A percentile compares a stretch with the other conserved stretches of the same genome.
Evolutionary conservation across 2,888 invertebrate species (phyloP).

Genomic region (Drosophila neutralis): DNA sequence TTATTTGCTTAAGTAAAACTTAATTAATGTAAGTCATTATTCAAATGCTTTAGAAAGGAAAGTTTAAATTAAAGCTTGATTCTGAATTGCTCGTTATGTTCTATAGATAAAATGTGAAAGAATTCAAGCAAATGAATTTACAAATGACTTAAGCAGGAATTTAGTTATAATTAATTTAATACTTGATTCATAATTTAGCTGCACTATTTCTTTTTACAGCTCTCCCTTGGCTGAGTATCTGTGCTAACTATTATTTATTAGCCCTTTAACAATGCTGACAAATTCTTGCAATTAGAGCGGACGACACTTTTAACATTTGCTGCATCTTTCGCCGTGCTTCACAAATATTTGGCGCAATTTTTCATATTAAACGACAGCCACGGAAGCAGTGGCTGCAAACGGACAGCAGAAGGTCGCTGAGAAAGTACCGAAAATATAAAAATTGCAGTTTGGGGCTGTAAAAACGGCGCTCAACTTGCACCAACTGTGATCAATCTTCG

Average conservation of each 20-base stretch:
- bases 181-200: not conserved
- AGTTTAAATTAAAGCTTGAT: not conserved
- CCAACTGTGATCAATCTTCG: slow-evolving; percentile 79
- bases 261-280: slow-evolving; percentile 65
- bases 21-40: not conserved
- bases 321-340: slow-evolving; percentile 39
- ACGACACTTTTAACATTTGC: slow-evolving; percentile 42
- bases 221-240: slow-evolving; percentile 4
- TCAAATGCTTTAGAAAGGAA: not conserved
- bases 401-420: slow-evolving; percentile 51
- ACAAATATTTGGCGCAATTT: slow-evolving; percentile 75
- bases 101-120: not conserved
- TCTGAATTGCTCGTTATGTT: not conserved
- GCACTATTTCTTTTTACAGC: not conserved
- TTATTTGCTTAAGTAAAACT: not conserved
- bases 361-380: slow-evolving; percentile 75
- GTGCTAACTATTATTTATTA: slow-evolving; percentile 48
- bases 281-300: slow-evolving; percentile 70
- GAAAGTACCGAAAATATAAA: slow-evolving; percentile 70
- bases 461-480: slow-evolving; percentile 61
- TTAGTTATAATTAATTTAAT: not conserved
- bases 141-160: not conserved
- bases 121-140: not conserved
- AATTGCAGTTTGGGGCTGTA: slow-evolving; percentile 64
- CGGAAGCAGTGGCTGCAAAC: slow-evolving; percentile 3